phyloP scores from a whole-genome alignment of 2,113 vertebrate genomes.

The Aptenodytes patagonicus region DNA sequence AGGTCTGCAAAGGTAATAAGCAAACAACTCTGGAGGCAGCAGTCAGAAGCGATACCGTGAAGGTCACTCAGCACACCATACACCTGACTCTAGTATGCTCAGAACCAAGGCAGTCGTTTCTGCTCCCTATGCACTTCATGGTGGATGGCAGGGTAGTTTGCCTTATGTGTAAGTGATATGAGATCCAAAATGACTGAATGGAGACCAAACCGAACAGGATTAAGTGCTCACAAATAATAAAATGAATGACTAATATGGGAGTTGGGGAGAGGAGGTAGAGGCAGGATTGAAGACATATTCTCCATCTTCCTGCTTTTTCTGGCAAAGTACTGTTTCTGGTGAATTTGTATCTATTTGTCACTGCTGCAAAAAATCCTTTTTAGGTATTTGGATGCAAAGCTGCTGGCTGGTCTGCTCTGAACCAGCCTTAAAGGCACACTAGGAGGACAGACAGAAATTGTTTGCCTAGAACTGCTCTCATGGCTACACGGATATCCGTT shows the following conservation, averaged over 20 bases:
- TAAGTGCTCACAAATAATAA: neutral
- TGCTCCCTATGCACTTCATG: neutral
- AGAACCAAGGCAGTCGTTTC: neutral
- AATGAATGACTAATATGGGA: neutral
- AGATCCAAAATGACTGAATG: neutral
- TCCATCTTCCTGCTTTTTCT: neutral
- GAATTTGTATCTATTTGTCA: neutral
- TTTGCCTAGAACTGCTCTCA: neutral
- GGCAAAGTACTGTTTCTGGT: neutral
- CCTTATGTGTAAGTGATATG: fast-evolving
- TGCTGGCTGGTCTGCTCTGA: neutral
- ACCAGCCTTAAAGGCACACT: neutral
- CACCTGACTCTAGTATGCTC: neutral
- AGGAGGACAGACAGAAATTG: neutral
- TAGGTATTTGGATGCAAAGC: neutral
- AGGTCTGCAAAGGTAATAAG: neutral
- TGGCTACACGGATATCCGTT: fast-evolving
- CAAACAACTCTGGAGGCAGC: neutral
- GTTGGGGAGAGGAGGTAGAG: neutral
- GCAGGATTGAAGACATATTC: neutral
- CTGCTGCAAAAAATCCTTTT: neutral
- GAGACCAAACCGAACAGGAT: neutral
- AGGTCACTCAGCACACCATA: neutral
- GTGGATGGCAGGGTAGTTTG: neutral
- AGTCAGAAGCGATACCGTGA: fast-evolving